Percentiles rank a stretch among this genome's conserved stretches.
Conservation (phyloP, 53 echinoderm and acorn worm genomes). For the Astropecten irregularis region DNA sequence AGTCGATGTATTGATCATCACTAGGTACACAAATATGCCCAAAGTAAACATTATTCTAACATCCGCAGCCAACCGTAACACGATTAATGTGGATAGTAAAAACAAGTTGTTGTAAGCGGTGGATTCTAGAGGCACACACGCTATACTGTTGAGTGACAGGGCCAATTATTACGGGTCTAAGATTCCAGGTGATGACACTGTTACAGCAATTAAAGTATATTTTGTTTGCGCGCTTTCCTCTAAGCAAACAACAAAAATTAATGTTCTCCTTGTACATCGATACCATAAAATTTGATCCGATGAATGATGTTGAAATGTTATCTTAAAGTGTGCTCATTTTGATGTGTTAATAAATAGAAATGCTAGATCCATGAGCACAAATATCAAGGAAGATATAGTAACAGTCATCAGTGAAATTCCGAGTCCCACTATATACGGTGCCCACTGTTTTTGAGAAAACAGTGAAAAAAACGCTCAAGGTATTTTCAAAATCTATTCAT, state of each 20-base stretch:
- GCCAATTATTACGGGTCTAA: not conserved
- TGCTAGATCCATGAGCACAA: too few relatives aligned
- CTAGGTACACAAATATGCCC: not conserved
- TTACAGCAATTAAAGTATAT: not conserved
- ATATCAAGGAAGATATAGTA: too few relatives aligned
- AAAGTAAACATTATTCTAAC: constrained; percentile 3
- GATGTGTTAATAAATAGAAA: too few relatives aligned
- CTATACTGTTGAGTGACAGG: not conserved
- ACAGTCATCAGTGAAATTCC: too few relatives aligned
- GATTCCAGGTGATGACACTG: constrained; percentile 14
- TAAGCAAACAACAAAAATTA: not conserved
- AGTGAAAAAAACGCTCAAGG: too few relatives aligned
- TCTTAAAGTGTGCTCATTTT: too few relatives aligned
- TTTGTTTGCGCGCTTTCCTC: not conserved
- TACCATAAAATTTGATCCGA: not conserved
- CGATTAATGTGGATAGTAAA: not conserved
- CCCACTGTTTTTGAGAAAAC: too few relatives aligned
- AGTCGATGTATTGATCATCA: not conserved
- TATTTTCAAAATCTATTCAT: too few relatives aligned
- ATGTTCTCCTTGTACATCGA: constrained; percentile 14
- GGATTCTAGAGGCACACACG: not conserved
- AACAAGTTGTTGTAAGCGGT: constrained; percentile 14
- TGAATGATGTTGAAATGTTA: not conserved
- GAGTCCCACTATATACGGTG: too few relatives aligned
- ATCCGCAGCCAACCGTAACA: not conserved